Evolutionary conservation across 2,888 invertebrate genomes (phyloP), one percentile per base, ranked within the genome.

Genomic region (Apamea monoglypha): DNA sequence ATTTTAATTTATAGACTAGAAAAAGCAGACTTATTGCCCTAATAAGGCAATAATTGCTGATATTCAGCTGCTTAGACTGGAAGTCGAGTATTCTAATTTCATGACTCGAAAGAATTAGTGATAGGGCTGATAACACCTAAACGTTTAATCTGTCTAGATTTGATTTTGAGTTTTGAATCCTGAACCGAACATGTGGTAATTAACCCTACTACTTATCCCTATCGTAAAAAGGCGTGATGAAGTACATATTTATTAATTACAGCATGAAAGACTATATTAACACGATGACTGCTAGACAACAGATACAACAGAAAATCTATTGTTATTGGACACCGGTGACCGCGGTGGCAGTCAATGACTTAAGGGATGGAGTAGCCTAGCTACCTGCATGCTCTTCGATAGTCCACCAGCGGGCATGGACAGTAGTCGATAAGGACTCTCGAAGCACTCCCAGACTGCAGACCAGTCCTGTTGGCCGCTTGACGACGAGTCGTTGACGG

Each of bases 371-470:
- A 14, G 18, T 18, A 47, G 25, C 16, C 18, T 25, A 59, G 10
- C 2, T 59, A 97, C 97, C 97, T 98, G 98, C 98, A 98, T 98
- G 83, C 98, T 97, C 92, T 98, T 98, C 0, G 98, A 98, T 74
- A 98, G 96, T 59, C 98, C 98, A 4, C 97, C 98, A 0, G 98
- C 98, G 0, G 97, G 97, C 73, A 97, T 97, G 2, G 98, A 97
- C 32, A 98, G 96, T 64, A 98, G 93, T 21, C 97, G 97, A 90
- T 98, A 98, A 0, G 99, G 99, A 92, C 98, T 98, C 90, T 99
- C 98, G 92, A 98, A 99, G 91, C 98, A 98, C 83, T 98, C 98
- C 98, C 98, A 98, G 18, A 98, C 97, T 47, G 98, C 97, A 18
- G 98, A 98, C 99, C 99, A 99, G 93, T 99, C 99, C 87, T 98